Evolutionary conservation across 2,888 invertebrate species (phyloP), one percentile per base, ranked within the genome.

Genomic region (Lapara coniferarum): DNA sequence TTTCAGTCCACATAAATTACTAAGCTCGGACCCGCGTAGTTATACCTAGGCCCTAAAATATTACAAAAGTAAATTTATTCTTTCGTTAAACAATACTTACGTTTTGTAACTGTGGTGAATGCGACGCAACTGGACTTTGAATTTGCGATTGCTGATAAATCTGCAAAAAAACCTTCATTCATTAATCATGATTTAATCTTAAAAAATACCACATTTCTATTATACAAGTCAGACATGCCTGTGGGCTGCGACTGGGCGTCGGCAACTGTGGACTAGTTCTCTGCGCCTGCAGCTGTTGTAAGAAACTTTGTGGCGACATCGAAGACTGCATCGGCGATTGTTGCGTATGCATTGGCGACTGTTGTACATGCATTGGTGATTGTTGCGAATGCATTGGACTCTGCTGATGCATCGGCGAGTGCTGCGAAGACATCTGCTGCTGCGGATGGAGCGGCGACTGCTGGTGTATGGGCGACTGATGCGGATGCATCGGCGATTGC

Each of bases 111-210:
- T 94, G 94, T 1, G 94, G 94, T 1, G 94, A 94, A 76, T 93
- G 93, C 4, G 94, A 92, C 6, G 93, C 81, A 7, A 90, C 93
- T 4, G 94, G 94, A 76, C 94, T 94, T 78, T 91, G 93, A 59
- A 94, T 93, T 84, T 93, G 93, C 70, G 92, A 90, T 77, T 94
- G 94, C 75, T 93, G 93, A 75, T 93, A 93, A 70, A 93, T 93
- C 93, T 93, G 83, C 16, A 81, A 87, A 68, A 37, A 46, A 67
- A 69, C 69, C 57, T 1, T 37, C 25, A 14, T 52, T n/a, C 14
- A 52, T 69, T 25, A 70, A 66, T 51, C 25, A 25, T 13, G 16
- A 13, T 67, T 5, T 59, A 55, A 10, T 51, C 16, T 19, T 25
- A 19, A 51, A 10, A 66, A 66, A 51, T 66, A 10, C 46, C 10